Evolutionary conservation across 2,113 vertebrate genomes (phyloP), one percentile per base, ranked within the genome.

Genomic region (Dinomys branickii): DNA sequence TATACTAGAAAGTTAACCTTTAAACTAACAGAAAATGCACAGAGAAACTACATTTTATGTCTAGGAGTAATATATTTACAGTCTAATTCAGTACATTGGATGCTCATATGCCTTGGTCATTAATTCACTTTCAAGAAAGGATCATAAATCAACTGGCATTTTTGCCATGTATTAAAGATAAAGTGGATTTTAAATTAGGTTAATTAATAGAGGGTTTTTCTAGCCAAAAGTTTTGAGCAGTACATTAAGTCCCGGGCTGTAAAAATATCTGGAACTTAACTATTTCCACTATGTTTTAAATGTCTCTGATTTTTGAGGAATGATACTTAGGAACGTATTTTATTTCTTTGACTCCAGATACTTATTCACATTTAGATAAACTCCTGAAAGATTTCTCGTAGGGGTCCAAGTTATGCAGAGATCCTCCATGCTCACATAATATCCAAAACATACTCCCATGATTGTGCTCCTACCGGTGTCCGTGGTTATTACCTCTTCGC

Each of bases 1-100:
- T 96, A 80, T 67, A 9, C 20, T 88, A 56, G 52, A 90, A 90
- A 95, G 75, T 90, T 93, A 94, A 90, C 47, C n/a, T 97, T 91
- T 93, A 61, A 87, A 52, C 22, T 83, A 90, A 90, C 47, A 96
- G 81, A 59, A 93, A 80, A 87, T 50, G 4, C 69, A 54, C 54
- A 85, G 47, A 92, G 22, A 95, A 92, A 56, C 56, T 92, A 10
- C 54, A 65, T 93, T 85, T 88, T 63, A 73, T 95, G 58, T n/a
- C 71, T 50, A 38, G 65, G 35, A 93, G 33, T 84, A 65, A 81
- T 80, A 56, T 67, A 93, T 88, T 93, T 95, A 87, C 22, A 84
- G 13, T 81, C 44, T 88, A 88, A 91, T 59, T 90, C 83, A 93
- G 67, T 93, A 90, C 93, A 71, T 58, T 97, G 61, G 28, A 71